Evolutionary conservation across 2,113 vertebrate genomes (phyloP).

Genomic region (Nannospalax galili): DNA sequence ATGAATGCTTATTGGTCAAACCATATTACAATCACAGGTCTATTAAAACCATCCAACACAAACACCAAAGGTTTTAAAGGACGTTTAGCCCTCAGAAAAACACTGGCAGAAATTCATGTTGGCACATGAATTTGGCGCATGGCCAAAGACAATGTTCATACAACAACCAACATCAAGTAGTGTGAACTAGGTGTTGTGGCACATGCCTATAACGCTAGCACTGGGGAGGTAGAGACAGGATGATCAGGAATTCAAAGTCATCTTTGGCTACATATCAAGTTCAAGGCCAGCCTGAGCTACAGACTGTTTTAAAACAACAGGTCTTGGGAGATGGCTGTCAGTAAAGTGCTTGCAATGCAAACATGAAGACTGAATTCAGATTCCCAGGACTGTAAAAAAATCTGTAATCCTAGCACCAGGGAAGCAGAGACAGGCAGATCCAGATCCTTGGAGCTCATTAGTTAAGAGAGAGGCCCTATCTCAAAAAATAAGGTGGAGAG

Average conservation of each 20-base stretch:
- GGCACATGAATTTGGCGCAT: too few relatives aligned
- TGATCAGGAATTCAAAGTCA: not conserved
- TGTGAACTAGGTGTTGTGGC: not conserved
- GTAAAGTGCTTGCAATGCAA: not conserved
- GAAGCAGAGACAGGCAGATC: not conserved
- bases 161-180: not conserved
- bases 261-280: not conserved
- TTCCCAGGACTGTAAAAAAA: not conserved
- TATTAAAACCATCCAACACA: conserved; percentile 43
- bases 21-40: not conserved
- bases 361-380: not conserved
- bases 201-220: not conserved
- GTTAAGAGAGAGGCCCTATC: not conserved
- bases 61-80: not conserved
- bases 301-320: not conserved
- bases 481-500: not conserved
- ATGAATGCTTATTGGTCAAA: conserved; percentile 11
- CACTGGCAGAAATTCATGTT: conserved; percentile 37
- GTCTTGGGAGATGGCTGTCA: not conserved
- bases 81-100: conserved; percentile 32
- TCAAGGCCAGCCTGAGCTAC: not conserved
- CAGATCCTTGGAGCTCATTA: not conserved
- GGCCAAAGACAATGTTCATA: conserved; percentile 32
- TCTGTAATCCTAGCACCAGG: not conserved
- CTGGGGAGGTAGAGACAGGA: not conserved